Base-by-base conservation (phyloP, 2,888 invertebrate genomes). In the Eupithecia vulgata region DNA sequence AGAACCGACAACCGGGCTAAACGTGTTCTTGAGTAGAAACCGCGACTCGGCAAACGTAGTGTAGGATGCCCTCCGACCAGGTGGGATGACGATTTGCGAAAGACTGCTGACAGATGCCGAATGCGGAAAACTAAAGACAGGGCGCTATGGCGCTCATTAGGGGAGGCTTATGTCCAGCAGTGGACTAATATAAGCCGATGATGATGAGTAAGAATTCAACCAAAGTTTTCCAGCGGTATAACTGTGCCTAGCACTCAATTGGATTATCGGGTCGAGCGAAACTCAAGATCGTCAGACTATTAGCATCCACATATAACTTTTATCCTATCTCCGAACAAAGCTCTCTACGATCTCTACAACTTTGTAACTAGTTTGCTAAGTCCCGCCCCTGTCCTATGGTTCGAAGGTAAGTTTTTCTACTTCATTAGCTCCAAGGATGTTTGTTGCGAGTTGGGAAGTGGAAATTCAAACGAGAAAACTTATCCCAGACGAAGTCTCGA, bases 271-370 rank as follows among this genome's bases (percentile, higher is more conserved):
- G 67, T 67, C 40, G 57, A 35, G 35, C 64, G 52, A 52, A 57
- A 61, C 25, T 25, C 30, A 12, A 68, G 72, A 75, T 70, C 62
- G 62, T 74, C 66, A 72, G 61, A 59, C 72, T 76, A 76, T 74
- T 74, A 72, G 72, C 74, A 74, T 76, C 68, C 66, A 68, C 72
- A 72, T 76, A 72, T 71, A 74, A 74, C 72, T 72, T 76, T 76
- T 68, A 72, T 71, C 66, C 72, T 52, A 76, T 74, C 76, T 74
- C 68, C 30, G 66, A 71, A 70, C 68, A 70, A 74, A 74, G 72
- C 74, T 70, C 65, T 52, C 40, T 64, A 37, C 62, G 67, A 71
- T 67, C 71, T 72, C 42, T 67, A 40, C 45, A 71, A 73, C 67
- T 71, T 70, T 45, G 65, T 76, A 78, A 79, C 76, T 37, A 35